These are phyloP conservation scores for Cenopis cana DNA, from an alignment of 2,888 invertebrate species.

Conservation along the genomic window DNA sequence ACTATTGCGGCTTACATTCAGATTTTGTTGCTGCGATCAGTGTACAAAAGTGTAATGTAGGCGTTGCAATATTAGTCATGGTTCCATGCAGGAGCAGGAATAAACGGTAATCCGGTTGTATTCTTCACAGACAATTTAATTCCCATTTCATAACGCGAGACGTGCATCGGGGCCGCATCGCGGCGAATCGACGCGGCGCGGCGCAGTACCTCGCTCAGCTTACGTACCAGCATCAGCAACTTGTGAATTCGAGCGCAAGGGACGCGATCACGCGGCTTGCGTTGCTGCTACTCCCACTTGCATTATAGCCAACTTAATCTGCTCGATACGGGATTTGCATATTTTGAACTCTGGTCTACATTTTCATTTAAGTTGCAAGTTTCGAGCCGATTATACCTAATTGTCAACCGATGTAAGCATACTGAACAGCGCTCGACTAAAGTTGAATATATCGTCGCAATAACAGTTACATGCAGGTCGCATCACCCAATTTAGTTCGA, in stretches of 20 bases:
- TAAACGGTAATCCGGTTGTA: constrained; percentile 67
- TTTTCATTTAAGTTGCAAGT: constrained; percentile 34
- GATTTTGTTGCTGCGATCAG: background rate
- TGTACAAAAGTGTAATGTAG: constrained; percentile 16
- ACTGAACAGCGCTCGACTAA: constrained; percentile 48
- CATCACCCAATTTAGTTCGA: constrained; percentile 45
- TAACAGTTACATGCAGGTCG: constrained; percentile 55
- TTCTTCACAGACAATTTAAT: constrained; percentile 78
- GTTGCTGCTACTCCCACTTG: constrained; percentile 45
- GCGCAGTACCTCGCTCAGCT: constrained; percentile 20
- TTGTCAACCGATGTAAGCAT: constrained; percentile 41
- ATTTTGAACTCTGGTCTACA: constrained; percentile 19
- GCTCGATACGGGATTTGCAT: constrained; percentile 32
- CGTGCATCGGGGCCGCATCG: constrained; percentile 54
- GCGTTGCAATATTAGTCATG: background rate
- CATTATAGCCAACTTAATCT: constrained; percentile 49
- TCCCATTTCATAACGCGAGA: constrained; percentile 71
- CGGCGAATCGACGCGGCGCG: constrained; percentile 23
- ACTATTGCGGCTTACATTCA: constrained; percentile 51
- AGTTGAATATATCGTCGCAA: constrained; percentile 56
- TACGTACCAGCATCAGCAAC: constrained; percentile 54
- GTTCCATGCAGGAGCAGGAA: constrained; percentile 46
- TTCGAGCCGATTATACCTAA: constrained; percentile 26
- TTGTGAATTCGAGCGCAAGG: constrained; percentile 58
- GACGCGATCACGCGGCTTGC: constrained; percentile 53